These are phyloP conservation scores for Conchocele bisecta DNA, from an alignment of 2,888 invertebrate genomes.

Conservation along the genomic window DNA sequence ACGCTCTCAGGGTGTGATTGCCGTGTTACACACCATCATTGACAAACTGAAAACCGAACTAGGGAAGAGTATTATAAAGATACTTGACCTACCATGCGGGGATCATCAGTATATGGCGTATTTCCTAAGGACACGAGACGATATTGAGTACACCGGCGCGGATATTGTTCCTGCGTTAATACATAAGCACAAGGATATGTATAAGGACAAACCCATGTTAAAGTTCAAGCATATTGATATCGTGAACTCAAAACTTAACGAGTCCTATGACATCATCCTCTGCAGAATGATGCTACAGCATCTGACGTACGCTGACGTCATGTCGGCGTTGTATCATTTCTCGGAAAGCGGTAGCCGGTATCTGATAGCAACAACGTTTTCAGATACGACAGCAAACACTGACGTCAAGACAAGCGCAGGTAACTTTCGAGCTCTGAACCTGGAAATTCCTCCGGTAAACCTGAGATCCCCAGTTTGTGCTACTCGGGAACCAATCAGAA, in stretches of 20 bases:
- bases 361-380: conserved; percentile 18
- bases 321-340: conserved; percentile 15
- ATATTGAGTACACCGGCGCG: conserved; percentile 19
- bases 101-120: conserved; percentile 26
- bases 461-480: conserved; percentile 10
- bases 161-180: conserved; percentile 24
- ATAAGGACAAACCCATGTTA: background rate
- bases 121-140: conserved; percentile 16
- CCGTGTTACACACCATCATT: conserved; percentile 9
- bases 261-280: conserved; percentile 16
- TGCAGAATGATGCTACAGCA: conserved; percentile 27
- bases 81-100: conserved; percentile 27
- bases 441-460: background rate
- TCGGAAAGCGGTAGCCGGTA: conserved; percentile 12
- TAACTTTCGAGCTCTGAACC: conserved; percentile 9
- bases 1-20: conserved; percentile 13
- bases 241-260: background rate
- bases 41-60: conserved; percentile 9
- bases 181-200: conserved; percentile 3
- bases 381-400: background rate
- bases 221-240: conserved; percentile 15
- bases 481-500: conserved; percentile 1
- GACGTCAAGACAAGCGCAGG: background rate
- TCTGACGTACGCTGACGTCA: conserved; percentile 5
- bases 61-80: conserved; percentile 13